These are phyloP conservation scores for Staurois parvus DNA, from an alignment of 2,797 vertebrate genomes.

Conservation along the genomic window DNA sequence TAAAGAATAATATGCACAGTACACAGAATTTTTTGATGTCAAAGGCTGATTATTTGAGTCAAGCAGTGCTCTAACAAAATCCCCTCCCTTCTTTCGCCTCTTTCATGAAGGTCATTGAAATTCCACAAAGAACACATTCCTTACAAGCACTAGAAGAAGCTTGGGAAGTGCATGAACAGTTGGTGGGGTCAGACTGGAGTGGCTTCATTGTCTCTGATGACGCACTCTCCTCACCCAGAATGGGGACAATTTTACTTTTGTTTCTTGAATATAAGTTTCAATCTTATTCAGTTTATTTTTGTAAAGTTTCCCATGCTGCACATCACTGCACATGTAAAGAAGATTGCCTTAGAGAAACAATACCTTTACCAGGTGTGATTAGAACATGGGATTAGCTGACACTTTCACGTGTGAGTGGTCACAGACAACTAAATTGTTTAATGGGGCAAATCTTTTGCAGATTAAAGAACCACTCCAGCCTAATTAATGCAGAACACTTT, in stretches of 20 bases:
- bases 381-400: background rate
- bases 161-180: slow-evolving; percentile 42
- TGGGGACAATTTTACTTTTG: background rate
- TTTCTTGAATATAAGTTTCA: background rate
- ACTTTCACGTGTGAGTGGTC: background rate
- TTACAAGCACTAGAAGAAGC: slow-evolving; percentile 41
- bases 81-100: background rate
- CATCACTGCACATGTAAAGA: background rate
- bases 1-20: too few relatives aligned
- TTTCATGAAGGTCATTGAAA: slow-evolving; percentile 54
- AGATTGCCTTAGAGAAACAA: background rate
- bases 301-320: background rate
- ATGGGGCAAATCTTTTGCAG: background rate
- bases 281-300: background rate
- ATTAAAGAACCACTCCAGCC: background rate
- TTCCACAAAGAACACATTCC: slow-evolving; percentile 56
- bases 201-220: slow-evolving; percentile 55
- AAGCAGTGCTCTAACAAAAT: background rate
- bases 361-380: background rate
- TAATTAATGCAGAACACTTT: background rate
- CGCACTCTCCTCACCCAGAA: slow-evolving; percentile 16
- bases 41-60: slow-evolving; percentile 4
- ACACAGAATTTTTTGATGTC: slow-evolving; percentile 1
- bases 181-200: slow-evolving; percentile 44
- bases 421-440: background rate